phyloP scores from a whole-genome alignment of 2,113 vertebrate species.

The Vanacampus margaritifer region DNA sequence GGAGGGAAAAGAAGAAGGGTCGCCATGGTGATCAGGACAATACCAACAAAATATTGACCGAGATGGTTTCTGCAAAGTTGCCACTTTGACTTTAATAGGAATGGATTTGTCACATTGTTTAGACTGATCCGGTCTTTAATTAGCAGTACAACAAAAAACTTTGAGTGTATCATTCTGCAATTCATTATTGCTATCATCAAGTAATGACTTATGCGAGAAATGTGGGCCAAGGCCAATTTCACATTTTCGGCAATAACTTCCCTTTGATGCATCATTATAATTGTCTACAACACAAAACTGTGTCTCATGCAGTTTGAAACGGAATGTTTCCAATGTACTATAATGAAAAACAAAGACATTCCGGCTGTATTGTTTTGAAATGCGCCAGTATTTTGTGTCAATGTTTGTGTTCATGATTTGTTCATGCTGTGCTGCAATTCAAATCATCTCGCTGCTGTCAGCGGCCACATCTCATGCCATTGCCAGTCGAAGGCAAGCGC shows the following conservation, averaged over 20 bases:
- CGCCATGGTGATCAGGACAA: constrained; percentile 30
- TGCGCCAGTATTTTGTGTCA: background rate
- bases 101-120: background rate
- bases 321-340: background rate
- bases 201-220: too few species aligned
- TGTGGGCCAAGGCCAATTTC: too few species aligned
- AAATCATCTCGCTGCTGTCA: background rate
- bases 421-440: background rate
- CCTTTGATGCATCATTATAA: background rate
- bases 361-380: background rate
- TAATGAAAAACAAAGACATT: background rate
- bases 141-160: background rate
- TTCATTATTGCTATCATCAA: too few species aligned
- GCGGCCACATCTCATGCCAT: background rate
- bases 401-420: background rate
- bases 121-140: background rate
- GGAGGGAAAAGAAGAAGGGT: constrained; percentile 19
- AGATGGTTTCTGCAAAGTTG: background rate
- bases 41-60: background rate
- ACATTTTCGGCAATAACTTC: background rate
- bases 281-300: background rate
- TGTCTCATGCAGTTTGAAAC: background rate
- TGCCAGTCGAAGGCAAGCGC: background rate
- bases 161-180: too few species aligned
- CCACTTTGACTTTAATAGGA: background rate